Evolutionary conservation across 2,113 vertebrate species (phyloP), one percentile per base, ranked within the genome.

Genomic region (Macroglossus sobrinus): DNA sequence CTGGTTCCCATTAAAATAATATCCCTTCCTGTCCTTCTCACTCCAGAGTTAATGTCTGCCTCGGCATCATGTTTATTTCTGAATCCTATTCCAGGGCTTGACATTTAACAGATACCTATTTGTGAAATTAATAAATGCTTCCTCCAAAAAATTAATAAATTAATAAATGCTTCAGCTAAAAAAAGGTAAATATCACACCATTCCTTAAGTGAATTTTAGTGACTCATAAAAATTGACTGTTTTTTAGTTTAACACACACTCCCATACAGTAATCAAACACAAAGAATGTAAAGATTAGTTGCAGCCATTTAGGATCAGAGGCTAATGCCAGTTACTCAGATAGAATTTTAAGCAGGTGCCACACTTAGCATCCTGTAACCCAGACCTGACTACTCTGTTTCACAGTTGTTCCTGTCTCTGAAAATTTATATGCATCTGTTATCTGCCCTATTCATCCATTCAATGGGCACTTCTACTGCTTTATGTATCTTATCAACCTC

Each of bases 81-180:
- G 26, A 93, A n/a, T 76, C 26, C 38, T 82, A 40, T n/a, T 78
- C 84, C 59, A 72, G 26, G 45, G 4, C 18, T 79, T 88, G 50
- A 43, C 14, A 50, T 57, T 69, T 43, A 85, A 90, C 24, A 95
- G 81, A 53, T 68, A 91, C n/a, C 38, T 59, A 72, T 76, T 79
- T n/a, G 5, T 80, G 33, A 89, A 87, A 91, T 88, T 50, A 95
- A 82, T 74, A 87, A 89, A 50, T 38, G 33, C 4, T 96, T 72
- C 47, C 13, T 50, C 47, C 47, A 50, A 50, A 69, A 64, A 59
- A 43, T 43, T 43, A 47, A 47, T 12, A 89, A 86, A 90, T 90
- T 50, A 95, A 82, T 68, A 87, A 89, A 50, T 38, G 26, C 4
- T 96, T 72, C 47, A 12, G 12, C 47, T 13, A 47, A 47, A 84